These are phyloP conservation scores for Campoletis sonorensis DNA, from an alignment of 1,140 invertebrate species.

Conservation along the genomic window DNA sequence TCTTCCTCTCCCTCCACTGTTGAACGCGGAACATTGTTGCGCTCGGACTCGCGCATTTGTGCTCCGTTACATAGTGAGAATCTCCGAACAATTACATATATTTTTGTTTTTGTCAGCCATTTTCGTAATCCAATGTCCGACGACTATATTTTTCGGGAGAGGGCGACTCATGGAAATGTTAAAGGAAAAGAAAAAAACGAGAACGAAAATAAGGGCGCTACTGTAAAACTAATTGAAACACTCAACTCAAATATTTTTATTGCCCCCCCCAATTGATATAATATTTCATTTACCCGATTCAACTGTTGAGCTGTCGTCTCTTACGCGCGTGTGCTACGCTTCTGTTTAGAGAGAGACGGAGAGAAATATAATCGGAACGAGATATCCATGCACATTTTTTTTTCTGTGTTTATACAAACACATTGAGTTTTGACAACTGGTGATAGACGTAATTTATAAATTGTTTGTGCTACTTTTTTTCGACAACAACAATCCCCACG, in stretches of 20 bases:
- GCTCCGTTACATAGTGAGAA: slow-evolving; percentile 10
- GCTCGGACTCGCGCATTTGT: slow-evolving; percentile 20
- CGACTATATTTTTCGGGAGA: background rate
- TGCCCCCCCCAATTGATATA: background rate
- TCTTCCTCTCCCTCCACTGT: background rate
- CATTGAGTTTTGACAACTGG: background rate
- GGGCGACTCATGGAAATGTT: background rate
- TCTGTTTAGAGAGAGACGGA: slow-evolving; percentile 28
- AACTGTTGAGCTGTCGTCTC: slow-evolving; percentile 25
- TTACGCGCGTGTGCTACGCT: slow-evolving; percentile 14
- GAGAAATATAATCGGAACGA: background rate
- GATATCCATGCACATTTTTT: background rate
- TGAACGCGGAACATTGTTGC: slow-evolving; percentile 11
- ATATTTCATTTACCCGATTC: background rate
- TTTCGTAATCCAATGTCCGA: background rate
- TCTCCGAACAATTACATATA: background rate
- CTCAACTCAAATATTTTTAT: slow-evolving; percentile 4
- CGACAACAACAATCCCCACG: background rate
- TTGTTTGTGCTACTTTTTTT: background rate
- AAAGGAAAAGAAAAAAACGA: background rate
- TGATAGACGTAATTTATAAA: background rate
- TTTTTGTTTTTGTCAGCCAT: slow-evolving; percentile 34
- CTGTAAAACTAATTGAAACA: background rate
- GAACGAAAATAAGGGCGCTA: background rate
- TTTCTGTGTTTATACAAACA: background rate